Percentiles rank a stretch among this genome's conserved stretches.
Conservation (phyloP, 2,113 vertebrate genomes). For the Syrmaticus mikado region DNA sequence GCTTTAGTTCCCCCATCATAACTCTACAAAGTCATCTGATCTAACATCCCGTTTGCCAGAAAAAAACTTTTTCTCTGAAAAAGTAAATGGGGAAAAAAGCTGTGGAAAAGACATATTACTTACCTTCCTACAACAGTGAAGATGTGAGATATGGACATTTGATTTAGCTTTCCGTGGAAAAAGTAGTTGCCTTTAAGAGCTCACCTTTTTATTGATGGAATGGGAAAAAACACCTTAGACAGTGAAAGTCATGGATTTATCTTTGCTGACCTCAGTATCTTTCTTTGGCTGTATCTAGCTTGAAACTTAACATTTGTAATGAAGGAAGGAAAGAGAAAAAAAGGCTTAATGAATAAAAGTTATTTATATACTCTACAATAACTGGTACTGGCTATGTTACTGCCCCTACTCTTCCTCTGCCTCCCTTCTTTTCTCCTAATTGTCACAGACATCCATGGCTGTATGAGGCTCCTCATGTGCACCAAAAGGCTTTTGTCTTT, state of each 20-base stretch:
- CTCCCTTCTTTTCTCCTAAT: background rate
- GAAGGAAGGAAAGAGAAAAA: background rate
- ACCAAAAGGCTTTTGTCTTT: slow-evolving; percentile 12
- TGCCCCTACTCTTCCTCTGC: background rate
- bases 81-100: background rate
- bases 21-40: background rate
- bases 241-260: background rate
- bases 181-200: background rate
- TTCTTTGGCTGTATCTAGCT: background rate
- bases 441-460: background rate
- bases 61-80: background rate
- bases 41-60: background rate
- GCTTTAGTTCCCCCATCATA: background rate
- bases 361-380: background rate
- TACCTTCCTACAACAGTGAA: background rate
- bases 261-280: background rate
- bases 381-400: background rate
- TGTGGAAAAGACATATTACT: background rate
- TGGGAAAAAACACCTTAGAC: background rate
- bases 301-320: background rate
- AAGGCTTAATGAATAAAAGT: background rate
- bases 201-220: background rate
- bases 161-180: background rate
- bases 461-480: background rate
- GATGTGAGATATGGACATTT: background rate